Evolutionary conservation across 2,888 invertebrate genomes (phyloP).

Genomic region (Lithophane leautieri): DNA sequence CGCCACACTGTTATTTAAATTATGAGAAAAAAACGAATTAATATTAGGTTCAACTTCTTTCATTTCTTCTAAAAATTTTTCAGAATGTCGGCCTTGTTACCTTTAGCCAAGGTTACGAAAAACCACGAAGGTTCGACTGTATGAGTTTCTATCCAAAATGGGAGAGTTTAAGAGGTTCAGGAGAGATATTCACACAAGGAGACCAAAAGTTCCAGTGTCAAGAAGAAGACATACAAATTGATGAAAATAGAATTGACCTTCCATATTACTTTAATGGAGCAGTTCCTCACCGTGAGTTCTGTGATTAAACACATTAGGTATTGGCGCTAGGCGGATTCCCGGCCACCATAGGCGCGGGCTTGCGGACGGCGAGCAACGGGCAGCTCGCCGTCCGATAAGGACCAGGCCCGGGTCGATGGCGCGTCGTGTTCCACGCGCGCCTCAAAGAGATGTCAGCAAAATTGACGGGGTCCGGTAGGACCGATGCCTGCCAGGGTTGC

Average conservation of each 20-base stretch:
- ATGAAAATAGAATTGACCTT: slow-evolving; percentile 74
- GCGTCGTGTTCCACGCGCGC: no score
- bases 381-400: no score
- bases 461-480: no score
- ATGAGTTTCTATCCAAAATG: slow-evolving; percentile 79
- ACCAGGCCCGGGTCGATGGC: no score
- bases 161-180: slow-evolving; percentile 78
- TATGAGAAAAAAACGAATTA: background rate
- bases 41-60: background rate
- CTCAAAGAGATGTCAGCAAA: no score
- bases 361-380: no score
- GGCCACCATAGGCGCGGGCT: no score
- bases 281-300: slow-evolving; percentile 27
- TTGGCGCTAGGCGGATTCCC: background rate
- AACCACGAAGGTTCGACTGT: slow-evolving; percentile 70
- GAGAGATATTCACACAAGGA: slow-evolving; percentile 73
- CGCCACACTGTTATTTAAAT: no score
- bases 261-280: slow-evolving; percentile 68
- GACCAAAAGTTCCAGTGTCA: slow-evolving; percentile 74
- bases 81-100: slow-evolving; percentile 73
- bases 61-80: slow-evolving; percentile 21
- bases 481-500: no score
- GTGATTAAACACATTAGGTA: background rate
- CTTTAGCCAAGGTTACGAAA: slow-evolving; percentile 73
- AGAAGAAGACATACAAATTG: slow-evolving; percentile 74